Base-by-base conservation (phyloP, 2,797 vertebrate species). In the Monodelphis domestica region DNA sequence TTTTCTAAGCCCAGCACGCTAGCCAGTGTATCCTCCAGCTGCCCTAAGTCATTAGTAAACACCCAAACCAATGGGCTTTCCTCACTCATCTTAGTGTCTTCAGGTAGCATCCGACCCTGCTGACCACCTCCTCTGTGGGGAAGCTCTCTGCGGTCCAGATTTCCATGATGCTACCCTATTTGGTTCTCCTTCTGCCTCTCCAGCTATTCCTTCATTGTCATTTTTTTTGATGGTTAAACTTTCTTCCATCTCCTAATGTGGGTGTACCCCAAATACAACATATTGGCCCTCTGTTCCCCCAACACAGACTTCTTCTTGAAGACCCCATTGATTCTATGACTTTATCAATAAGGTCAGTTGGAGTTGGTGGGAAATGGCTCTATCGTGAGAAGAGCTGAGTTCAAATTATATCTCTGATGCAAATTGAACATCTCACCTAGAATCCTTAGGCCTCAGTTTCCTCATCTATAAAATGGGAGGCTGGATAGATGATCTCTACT, bases 361-460 rank as follows among this genome's bases (percentile, higher is more conserved):
- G 33, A 33, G 33, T 1, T n/a, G 12, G 14, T 10, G 54, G 12
- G 53, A 14, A 33, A 5, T 55, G 30, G 24, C 33, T 87, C 90
- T 30, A 45, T 53, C 91, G 88, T 94, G 88, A 52, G 59, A 24
- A 50, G 0, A 91, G 10, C 1, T 89, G 24, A 53, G 28, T 90
- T 29, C 89, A 59, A 70, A 93, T 88, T 33, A 89, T n/a, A 33
- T 29, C 29, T 50, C 12, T 56, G 50, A 12, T 26, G 45, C 57
- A 84, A 56, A 45, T 89, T 50, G 24, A 91, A 4, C 55, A 89
- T 88, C 24, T 87, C 55, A 92, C 12, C 92, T 14, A 92, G 87
- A 89, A 14, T 56, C 91, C 91, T 56, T 26, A 91, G 55, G 51
- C 10, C 84, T 94, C 55, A 53, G 29, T 87, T 84, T 90, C 91